Percentiles rank a stretch among this genome's conserved stretches.
Evolutionary conservation across 2,113 vertebrate species (phyloP).

Genomic region (Psephotus haematonotus): DNA sequence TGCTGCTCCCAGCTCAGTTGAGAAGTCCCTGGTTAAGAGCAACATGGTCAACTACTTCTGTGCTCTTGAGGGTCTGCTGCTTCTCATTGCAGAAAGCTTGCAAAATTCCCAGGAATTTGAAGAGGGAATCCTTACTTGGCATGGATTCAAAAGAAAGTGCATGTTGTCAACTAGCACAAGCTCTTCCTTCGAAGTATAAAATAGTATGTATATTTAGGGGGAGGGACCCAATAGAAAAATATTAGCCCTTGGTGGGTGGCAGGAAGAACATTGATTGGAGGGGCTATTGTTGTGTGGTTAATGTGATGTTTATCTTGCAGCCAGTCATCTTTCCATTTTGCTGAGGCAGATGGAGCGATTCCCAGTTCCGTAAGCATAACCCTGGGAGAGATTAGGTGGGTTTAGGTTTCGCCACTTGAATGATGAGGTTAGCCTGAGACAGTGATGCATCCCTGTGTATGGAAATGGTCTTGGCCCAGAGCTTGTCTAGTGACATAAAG

Average conservation of each 20-base stretch:
- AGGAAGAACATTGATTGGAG: neutral
- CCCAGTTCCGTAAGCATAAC: constrained; percentile 49
- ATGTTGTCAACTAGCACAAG: neutral
- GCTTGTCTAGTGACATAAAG: neutral
- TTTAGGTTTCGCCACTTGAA: constrained; percentile 45
- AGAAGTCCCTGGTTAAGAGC: neutral
- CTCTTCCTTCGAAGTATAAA: neutral
- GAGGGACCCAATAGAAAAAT: neutral
- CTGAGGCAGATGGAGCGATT: constrained; percentile 56
- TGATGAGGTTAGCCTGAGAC: constrained; percentile 38
- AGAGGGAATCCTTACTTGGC: neutral
- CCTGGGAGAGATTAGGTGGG: constrained; percentile 36
- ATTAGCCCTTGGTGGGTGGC: constrained; percentile 8
- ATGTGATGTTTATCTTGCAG: constrained; percentile 47
- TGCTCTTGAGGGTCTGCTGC: neutral
- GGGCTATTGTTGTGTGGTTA: constrained; percentile 25
- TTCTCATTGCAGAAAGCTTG: neutral
- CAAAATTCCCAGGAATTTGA: neutral
- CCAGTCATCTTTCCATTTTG: constrained; percentile 34
- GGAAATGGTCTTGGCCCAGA: constrained; percentile 36
- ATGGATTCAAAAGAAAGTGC: neutral
- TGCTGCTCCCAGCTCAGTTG: neutral
- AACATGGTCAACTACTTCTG: neutral
- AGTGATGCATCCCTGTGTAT: neutral
- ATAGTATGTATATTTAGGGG: neutral